Evolutionary conservation across 1,140 invertebrate genomes (phyloP), one percentile per base, ranked within the genome.

Genomic region (Brachionus plicatilis): DNA sequence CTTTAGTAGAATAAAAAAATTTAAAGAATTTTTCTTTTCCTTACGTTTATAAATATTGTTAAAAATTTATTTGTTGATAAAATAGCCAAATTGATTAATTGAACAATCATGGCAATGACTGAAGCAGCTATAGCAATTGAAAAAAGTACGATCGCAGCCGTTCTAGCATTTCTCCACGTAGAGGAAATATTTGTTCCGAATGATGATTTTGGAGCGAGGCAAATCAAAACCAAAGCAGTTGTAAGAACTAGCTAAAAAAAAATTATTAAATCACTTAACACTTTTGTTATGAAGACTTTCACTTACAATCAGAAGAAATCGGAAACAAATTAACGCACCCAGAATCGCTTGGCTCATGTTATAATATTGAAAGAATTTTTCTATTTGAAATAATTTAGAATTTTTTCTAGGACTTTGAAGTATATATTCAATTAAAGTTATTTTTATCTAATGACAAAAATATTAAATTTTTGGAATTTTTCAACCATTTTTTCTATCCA

Each of bases 21-120:
- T 24, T 24, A 24, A 24, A 24, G 1, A 1, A 24, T 24, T 41
- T 14, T 29, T 68, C n/a, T 33, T 14, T 43, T 12, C 9, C 37
- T 72, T 72, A 72, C 68, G 43, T 72, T 72, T 9, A 72, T 72
- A 72, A 72, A 41, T 11, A 72, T 72, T 20, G 68, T 72, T 11
- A 41, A 72, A 43, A 72, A 72, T 72, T n/a, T 41, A 43, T 37
- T 72, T 9, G 29, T 43, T 72, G 33, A 17, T n/a, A 41, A 20
- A n/a, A 72, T 6, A 9, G 5, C n/a, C 17, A 72, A 72, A 72
- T 72, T 72, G 17, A 72, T 41, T 17, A 72, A 0, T 43, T 72
- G 68, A 0, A 72, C 17, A 14, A 72, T 7, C 9, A 72, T 11
- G 6, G 68, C 7, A 20, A 72, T 20, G 7, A 41, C 29, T 43